Percentiles rank a stretch among this genome's conserved stretches.
phyloP scores from a whole-genome alignment of 2,888 invertebrate genomes.

The Andrena trimmerana region DNA sequence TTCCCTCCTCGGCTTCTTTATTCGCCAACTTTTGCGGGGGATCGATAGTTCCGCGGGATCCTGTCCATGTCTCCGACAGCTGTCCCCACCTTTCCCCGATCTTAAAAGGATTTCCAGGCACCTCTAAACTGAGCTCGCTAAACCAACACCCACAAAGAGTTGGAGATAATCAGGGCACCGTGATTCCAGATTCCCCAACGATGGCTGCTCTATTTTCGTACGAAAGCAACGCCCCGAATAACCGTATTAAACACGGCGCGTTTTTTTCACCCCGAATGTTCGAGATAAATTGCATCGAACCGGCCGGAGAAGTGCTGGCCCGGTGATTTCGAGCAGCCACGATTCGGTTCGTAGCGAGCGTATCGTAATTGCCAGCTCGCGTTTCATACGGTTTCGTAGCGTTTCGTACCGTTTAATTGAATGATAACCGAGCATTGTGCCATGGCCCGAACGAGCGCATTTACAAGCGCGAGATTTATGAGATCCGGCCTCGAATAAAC shows the following conservation, averaged over 20 bases:
- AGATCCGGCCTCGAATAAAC: slow-evolving; percentile 18
- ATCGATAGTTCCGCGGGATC: slow-evolving; percentile 25
- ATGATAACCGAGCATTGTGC: slow-evolving; percentile 35
- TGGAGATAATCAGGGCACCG: background rate
- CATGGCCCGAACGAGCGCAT: slow-evolving; percentile 3
- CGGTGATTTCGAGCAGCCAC: slow-evolving; percentile 4
- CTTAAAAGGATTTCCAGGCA: background rate
- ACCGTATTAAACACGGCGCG: background rate
- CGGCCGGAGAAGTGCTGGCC: background rate
- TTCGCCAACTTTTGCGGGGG: slow-evolving; percentile 34
- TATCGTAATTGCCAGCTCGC: background rate
- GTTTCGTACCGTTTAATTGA: slow-evolving; percentile 33
- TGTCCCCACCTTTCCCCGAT: slow-evolving; percentile 19
- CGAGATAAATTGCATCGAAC: background rate
- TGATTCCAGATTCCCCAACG: background rate
- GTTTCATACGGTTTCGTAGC: slow-evolving; percentile 8
- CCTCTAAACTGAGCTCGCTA: background rate
- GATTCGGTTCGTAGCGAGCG: background rate
- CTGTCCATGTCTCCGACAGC: slow-evolving; percentile 22
- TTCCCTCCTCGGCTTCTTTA: slow-evolving; percentile 48
- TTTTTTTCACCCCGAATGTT: background rate
- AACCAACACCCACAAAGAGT: background rate
- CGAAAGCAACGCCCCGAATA: background rate
- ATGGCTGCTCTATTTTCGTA: background rate
- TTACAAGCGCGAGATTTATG: slow-evolving; percentile 37